A percentile compares a stretch with the other conserved stretches of the same genome.
Conservation (phyloP, 1,140 invertebrate genomes). For the Bombus affinis region DNA sequence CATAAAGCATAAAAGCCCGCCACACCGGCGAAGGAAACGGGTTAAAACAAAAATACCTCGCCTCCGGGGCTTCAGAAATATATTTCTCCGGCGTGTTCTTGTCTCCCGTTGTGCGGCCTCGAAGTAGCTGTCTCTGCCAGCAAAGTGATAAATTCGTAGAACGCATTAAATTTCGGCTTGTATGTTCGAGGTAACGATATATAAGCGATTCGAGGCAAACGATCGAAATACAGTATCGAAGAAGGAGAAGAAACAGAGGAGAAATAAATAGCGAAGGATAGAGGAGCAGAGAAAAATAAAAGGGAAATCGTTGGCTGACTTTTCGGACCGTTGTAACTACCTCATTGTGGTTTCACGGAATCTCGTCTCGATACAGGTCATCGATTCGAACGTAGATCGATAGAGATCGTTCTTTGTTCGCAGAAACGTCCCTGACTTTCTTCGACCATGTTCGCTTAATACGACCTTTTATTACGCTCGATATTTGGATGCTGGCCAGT, state of each 20-base stretch:
- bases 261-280: background rate
- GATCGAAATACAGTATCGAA: background rate
- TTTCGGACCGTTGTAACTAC: background rate
- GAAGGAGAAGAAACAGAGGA: too few species aligned
- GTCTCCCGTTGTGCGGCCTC: background rate
- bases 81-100: background rate
- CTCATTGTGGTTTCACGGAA: slow-evolving; percentile 2
- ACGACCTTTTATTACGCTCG: slow-evolving; percentile 49
- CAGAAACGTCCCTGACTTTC: background rate
- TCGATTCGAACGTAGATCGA: slow-evolving; percentile 2
- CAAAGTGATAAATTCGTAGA: slow-evolving; percentile 30
- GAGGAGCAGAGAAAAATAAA: too few species aligned
- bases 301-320: background rate
- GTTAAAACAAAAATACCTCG: slow-evolving; percentile 38
- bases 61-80: background rate
- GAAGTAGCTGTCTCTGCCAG: slow-evolving; percentile 36
- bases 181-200: slow-evolving; percentile 12
- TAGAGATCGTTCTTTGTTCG: background rate
- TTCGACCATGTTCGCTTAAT: slow-evolving; percentile 44
- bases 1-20: background rate
- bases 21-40: too few species aligned
- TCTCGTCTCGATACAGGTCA: background rate
- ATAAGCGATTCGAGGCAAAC: background rate
- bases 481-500: slow-evolving; percentile 62
- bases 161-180: slow-evolving; percentile 11